Base-by-base conservation (phyloP, 2,888 invertebrate genomes). In the Sarcophaga rosellei region DNA sequence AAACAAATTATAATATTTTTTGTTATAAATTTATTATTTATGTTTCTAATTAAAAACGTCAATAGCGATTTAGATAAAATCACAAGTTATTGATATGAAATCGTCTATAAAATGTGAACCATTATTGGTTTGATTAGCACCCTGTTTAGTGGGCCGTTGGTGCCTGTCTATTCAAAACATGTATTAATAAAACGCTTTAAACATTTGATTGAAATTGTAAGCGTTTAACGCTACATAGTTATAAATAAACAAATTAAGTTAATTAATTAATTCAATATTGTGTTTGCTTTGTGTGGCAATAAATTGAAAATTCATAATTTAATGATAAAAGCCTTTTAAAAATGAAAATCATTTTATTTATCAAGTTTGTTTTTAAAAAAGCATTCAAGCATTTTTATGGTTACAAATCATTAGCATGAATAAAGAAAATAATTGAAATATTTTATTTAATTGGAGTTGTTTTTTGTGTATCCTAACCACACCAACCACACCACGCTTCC, bases 51-150 rank as follows among this genome's bases (percentile, higher is more conserved):
- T 61, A 10, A 69, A 63, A 61, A 63, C 20, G 17, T 57, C 61
- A 75, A 75, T n/a, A 75, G 15, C 17, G 15, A 35, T 17, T 74
- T 74, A 21, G 17, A 25, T 44, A 6, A 69, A 45, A 68, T 73
- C 57, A 68, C 77, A 77, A 82, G 72, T 72, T 77, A 68, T 73
- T 72, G 47, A 47, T 62, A 21, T 73, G 15, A 74, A 79, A 45
- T 69, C 68, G 73, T 57, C 68, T 68, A 57, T 74, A 63, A 79
- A 79, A 45, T 79, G 35, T 68, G 0, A 35, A 63, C 35, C 45
- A 63, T 59, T 74, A 23, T 78, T 74, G 11, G 2, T 5, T 5
- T 69, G 8, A 74, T 83, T 83, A 74, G 63, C 78, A 79, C 74
- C 68, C 21, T 23, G 17, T n/a, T 35, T 62, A 20, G 12, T 53